phyloP scores from a whole-genome alignment of 2,888 invertebrate genomes.

The Chrysotoxum bicinctum region DNA sequence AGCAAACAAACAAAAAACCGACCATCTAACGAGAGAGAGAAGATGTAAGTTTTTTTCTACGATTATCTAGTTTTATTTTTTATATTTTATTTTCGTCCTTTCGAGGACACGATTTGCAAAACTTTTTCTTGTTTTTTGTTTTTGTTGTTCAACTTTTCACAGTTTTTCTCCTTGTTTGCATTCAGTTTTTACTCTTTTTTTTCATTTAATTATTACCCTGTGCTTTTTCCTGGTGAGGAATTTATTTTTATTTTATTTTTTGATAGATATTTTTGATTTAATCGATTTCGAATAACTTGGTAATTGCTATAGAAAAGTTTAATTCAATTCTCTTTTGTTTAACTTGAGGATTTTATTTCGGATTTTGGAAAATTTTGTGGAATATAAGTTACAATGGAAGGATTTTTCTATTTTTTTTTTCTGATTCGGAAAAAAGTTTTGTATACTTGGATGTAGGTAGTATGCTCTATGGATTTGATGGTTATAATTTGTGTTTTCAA shows the following conservation, averaged over 20 bases:
- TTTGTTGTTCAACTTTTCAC: constrained; percentile 2
- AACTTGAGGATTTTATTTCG: constrained; percentile 16
- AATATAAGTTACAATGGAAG: constrained; percentile 1
- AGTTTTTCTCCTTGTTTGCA: constrained; percentile 18
- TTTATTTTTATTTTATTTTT: constrained; percentile 21
- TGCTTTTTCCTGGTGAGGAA: background rate
- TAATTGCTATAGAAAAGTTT: constrained; percentile 50
- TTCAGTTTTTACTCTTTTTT: background rate
- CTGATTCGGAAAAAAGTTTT: background rate
- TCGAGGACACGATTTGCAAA: constrained; percentile 45
- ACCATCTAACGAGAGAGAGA: constrained; percentile 19
- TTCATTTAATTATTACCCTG: background rate
- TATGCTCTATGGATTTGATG: background rate
- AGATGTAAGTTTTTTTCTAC: constrained; percentile 29
- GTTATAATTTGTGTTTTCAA: background rate
- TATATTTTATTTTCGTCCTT: constrained; percentile 17
- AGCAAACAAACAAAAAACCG: background rate
- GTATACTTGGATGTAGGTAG: background rate
- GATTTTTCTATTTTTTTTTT: background rate
- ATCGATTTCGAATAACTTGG: constrained; percentile 60
- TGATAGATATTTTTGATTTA: constrained; percentile 39
- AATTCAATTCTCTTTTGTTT: constrained; percentile 50
- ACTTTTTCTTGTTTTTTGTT: constrained; percentile 37
- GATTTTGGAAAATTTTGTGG: constrained; percentile 17
- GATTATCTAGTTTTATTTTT: constrained; percentile 33